Conservation (phyloP, 2,797 vertebrate species). For the Peromyscus nudipes region DNA sequence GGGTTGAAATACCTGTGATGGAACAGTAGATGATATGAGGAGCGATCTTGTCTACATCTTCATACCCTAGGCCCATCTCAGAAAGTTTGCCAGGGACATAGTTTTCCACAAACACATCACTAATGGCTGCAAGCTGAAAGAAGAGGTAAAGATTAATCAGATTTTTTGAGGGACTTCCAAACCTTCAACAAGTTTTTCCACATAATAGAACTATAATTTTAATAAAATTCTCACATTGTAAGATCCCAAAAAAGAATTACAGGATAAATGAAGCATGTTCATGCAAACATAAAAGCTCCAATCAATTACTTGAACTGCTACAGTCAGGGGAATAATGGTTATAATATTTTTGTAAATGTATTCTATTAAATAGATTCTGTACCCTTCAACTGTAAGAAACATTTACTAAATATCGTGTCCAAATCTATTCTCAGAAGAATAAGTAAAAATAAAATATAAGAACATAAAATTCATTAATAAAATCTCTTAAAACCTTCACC, state of each 20-base stretch:
- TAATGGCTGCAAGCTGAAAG: slow-evolving; percentile 92
- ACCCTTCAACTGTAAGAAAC: slow-evolving; percentile 32
- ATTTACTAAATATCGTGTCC: background rate
- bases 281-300: background rate
- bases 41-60: slow-evolving; percentile 90
- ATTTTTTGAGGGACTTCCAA: slow-evolving; percentile 65
- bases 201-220: slow-evolving; percentile 61
- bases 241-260: slow-evolving; percentile 48
- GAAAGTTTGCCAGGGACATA: slow-evolving; percentile 95
- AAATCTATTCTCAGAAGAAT: slow-evolving; percentile 43
- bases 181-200: slow-evolving; percentile 52
- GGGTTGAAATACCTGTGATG: slow-evolving; percentile 93
- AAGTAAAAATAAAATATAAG: slow-evolving; percentile 45
- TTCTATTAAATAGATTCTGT: background rate
- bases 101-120: slow-evolving; percentile 96
- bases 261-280: slow-evolving; percentile 24
- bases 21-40: slow-evolving; percentile 95
- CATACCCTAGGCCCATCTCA: slow-evolving; percentile 93
- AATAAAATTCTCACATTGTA: slow-evolving; percentile 62
- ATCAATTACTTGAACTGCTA: background rate
- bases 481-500: slow-evolving; percentile 32
- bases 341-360: background rate
- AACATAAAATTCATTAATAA: slow-evolving; percentile 40
- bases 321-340: background rate
- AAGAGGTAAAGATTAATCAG: slow-evolving; percentile 76